Percentiles rank a stretch among this genome's conserved stretches.
phyloP scores from a whole-genome alignment of 2,888 invertebrate genomes.

The Lasioglossum malachurum region DNA sequence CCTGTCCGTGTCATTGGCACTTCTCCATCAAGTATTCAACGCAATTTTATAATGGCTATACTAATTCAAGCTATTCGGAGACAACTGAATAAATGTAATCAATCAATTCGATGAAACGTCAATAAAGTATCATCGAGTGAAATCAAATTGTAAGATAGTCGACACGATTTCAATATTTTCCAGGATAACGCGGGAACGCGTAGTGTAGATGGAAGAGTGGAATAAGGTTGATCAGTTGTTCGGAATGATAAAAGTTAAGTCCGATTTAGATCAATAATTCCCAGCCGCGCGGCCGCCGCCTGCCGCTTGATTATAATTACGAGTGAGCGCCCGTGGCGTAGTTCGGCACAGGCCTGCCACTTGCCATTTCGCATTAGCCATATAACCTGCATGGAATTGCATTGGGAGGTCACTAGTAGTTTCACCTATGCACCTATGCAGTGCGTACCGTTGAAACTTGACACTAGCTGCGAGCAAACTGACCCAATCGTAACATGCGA shows the following conservation, averaged over 20 bases:
- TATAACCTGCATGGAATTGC: conserved; percentile 52
- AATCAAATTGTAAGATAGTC: too few relatives aligned
- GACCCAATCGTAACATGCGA: conserved; percentile 34
- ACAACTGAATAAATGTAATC: too few relatives aligned
- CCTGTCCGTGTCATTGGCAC: too few relatives aligned
- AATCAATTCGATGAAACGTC: too few relatives aligned
- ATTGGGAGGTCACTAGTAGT: conserved; percentile 38
- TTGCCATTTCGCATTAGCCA: conserved; percentile 66
- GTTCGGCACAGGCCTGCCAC: conserved; percentile 48
- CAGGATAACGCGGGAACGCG: not conserved
- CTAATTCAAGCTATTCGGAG: too few relatives aligned
- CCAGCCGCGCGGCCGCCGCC: conserved; percentile 21
- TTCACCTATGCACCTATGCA: conserved; percentile 10
- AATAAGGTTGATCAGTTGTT: not conserved
- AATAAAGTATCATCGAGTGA: too few relatives aligned
- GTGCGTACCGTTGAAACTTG: conserved; percentile 41
- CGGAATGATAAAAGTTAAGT: conserved; percentile 28
- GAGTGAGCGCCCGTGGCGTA: conserved; percentile 17
- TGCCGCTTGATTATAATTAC: conserved; percentile 62
- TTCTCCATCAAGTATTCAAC: too few relatives aligned
- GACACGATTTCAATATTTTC: too few relatives aligned
- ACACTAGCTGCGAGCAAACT: conserved; percentile 38
- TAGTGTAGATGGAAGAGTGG: not conserved
- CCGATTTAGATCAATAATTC: conserved; percentile 53
- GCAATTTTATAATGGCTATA: too few relatives aligned